Evolutionary conservation across 2,888 invertebrate species (phyloP), one percentile per base, ranked within the genome.

Genomic region (Ormia ochracea): DNA sequence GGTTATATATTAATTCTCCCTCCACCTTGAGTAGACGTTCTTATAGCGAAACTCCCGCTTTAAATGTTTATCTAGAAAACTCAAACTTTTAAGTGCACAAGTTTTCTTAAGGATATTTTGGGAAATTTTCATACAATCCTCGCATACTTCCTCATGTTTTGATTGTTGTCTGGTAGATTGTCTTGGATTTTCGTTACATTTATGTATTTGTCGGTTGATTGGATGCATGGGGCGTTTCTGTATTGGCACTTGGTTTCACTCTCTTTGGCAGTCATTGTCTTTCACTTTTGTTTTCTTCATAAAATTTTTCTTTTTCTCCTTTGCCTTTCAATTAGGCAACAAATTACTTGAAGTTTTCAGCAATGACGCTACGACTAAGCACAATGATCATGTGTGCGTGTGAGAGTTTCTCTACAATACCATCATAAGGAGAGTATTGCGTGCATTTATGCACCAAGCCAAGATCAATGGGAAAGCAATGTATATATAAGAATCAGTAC

Each of bases 211-310:
- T 48, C 41, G 68, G 56, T 63, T 76, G 61, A 68, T 68, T 76
- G 61, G 72, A 26, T 80, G 66, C 76, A 63, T 73, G 56, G 66
- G 66, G 74, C 66, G 66, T 66, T 58, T 69, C 33, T 28, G 45
- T 59, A 65, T 65, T 70, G 70, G 59, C 78, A 69, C 68, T 76
- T 73, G 80, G 52, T 87, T 86, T 86, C 87, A 87, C 87, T 86
- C 80, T 80, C 80, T 81, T 78, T 79, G 72, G 80, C 79, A 65
- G 83, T 72, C 48, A 63, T 72, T 66, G 80, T 80, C 80, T 80
- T 80, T 80, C 76, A 80, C 80, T 76, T 82, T 82, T 83, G 43
- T 76, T 81, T 84, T 82, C 70, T 81, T 70, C 80, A 74, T 80
- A 41, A 74, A 43, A 14, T 63, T 43, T 41, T 73, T 50, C 17